phyloP scores from a whole-genome alignment of 30 jellyfish, hydroid and myxozoan genomes.

The Hydra vulgaris region DNA sequence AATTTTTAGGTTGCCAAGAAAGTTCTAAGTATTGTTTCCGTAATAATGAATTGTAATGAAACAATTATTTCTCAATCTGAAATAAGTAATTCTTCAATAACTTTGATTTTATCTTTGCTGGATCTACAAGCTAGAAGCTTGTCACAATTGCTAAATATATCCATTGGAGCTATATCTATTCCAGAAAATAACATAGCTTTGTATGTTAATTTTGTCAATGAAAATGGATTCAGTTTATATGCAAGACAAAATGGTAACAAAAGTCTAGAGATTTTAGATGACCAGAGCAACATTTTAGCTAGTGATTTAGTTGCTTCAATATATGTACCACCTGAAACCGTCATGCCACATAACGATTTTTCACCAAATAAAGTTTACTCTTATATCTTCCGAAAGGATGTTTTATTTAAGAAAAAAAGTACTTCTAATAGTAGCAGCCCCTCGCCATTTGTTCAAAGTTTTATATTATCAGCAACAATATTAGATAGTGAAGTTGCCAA shows the following conservation, averaged over 20 bases:
- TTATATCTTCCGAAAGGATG: not conserved
- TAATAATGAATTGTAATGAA: not conserved
- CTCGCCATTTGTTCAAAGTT: not conserved
- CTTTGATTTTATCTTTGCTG: not conserved
- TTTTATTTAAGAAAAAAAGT: too few relatives aligned
- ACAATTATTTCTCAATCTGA: not conserved
- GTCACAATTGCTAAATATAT: not conserved
- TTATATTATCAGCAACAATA: not conserved
- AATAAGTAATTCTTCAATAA: not conserved
- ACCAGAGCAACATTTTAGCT: not conserved
- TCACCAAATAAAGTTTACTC: not conserved
- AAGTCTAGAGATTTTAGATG: not conserved
- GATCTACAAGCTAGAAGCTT: not conserved
- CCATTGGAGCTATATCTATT: not conserved
- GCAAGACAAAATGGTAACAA: not conserved
- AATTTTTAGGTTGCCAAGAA: not conserved
- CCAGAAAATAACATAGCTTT: not conserved
- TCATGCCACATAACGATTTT: too few relatives aligned
- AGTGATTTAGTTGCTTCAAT: not conserved
- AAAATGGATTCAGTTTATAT: not conserved
- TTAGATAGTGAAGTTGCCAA: not conserved
- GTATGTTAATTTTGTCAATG: not conserved
- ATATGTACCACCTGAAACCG: not conserved
- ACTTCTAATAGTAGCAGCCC: not conserved
- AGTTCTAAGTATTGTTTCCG: not conserved